These are phyloP conservation scores for Guaruba guarouba DNA, from an alignment of 2,113 vertebrate species.

Conservation along the genomic window DNA sequence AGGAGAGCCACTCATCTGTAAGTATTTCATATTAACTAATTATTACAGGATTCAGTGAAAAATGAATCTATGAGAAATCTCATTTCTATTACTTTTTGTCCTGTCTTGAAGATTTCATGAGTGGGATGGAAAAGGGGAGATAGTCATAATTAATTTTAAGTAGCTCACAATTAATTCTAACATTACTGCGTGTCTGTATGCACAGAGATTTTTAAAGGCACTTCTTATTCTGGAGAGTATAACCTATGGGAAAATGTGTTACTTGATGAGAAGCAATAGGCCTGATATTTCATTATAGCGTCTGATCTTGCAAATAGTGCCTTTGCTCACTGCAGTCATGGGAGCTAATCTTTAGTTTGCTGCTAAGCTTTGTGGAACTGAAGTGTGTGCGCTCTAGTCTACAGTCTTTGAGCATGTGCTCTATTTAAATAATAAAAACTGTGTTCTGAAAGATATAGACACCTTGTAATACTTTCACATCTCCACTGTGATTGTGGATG, in stretches of 20 bases:
- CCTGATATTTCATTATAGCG: neutral
- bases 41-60: neutral
- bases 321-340: neutral
- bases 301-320: neutral
- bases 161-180: neutral
- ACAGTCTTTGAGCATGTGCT: neutral
- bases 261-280: neutral
- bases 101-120: neutral
- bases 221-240: neutral
- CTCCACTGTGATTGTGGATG: neutral
- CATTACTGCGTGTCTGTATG: neutral
- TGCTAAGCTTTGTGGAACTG: neutral
- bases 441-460: neutral
- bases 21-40: neutral
- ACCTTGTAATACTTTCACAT: neutral
- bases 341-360: neutral
- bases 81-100: neutral
- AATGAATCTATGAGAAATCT: neutral
- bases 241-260: neutral
- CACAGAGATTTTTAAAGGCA: neutral
- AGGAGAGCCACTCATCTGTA: neutral
- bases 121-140: neutral
- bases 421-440: neutral
- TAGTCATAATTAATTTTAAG: neutral
- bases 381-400: neutral